Evolutionary conservation across 2,113 vertebrate genomes (phyloP).

Genomic region (Canis aureus): DNA sequence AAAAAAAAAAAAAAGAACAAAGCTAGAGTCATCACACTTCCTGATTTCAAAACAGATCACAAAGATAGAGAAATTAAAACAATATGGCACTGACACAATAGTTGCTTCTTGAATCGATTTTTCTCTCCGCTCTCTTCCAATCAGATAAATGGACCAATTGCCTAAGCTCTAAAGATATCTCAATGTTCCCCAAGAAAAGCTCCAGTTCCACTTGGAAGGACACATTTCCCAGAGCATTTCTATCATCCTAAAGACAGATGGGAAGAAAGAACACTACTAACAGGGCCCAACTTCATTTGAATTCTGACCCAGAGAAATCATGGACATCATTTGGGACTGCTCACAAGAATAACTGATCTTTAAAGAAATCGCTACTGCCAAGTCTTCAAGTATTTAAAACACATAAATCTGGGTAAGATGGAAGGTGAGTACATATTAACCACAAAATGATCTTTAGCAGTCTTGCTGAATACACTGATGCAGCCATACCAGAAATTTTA

Average conservation of each 20-base stretch:
- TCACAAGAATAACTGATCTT: constrained; percentile 24
- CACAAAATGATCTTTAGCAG: constrained; percentile 8
- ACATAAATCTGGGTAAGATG: constrained; percentile 30
- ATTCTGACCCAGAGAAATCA: background rate
- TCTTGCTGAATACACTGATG: background rate
- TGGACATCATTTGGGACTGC: background rate
- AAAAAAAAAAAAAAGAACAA: constrained; percentile 27
- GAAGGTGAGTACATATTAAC: background rate
- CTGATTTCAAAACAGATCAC: background rate
- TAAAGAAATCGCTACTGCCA: background rate
- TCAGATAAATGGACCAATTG: background rate
- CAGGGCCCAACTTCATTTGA: background rate
- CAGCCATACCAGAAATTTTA: background rate
- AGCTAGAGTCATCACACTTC: background rate
- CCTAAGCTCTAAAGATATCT: constrained; percentile 9
- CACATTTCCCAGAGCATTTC: background rate
- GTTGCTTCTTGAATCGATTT: background rate
- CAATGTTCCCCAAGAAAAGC: background rate
- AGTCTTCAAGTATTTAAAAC: constrained; percentile 19
- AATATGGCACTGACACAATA: background rate
- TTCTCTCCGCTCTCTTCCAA: background rate
- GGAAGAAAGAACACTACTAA: background rate
- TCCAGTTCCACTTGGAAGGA: background rate
- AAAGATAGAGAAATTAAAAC: background rate
- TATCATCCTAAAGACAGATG: background rate